Evolutionary conservation across 2,797 vertebrate genomes (phyloP), one percentile per base, ranked within the genome.

Genomic region (Corythornis leucogaster): DNA sequence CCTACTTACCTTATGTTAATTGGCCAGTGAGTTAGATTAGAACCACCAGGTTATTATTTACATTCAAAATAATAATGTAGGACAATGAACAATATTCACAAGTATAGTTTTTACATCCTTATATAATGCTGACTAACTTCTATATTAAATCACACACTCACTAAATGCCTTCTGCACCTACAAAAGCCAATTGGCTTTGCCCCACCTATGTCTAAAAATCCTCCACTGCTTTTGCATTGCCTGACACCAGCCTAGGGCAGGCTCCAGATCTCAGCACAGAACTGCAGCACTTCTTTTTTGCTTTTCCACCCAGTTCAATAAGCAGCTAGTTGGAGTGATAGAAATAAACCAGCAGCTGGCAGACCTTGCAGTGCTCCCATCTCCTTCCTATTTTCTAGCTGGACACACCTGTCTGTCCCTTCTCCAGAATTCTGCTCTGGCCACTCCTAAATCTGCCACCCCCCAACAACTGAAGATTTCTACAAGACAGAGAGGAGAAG

Each of bases 341-440:
- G 64, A 81, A 91, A 85, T 76, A 73, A 79, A 87, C 68, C 66
- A 59, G 88, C 67, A 84, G 70, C 89, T 92, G 73, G 30, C 90
- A 94, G 42, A 18, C 64, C 8, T 7, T 21, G 43, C 76, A 35
- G 51, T 9, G 46, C 15, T 63, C 77, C 62, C 69, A 1, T 30
- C 54, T 68, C 50, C 46, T 76, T 8, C 4, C 0, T 4, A 0
- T 67, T 91, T 87, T 20, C 85, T 77, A 76, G 45, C 53, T 31
- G 40, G 26, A 22, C 18, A 42, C 53, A 9, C 40, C 19, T 61
- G 30, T 24, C 76, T 38, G 8, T 9, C 67, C 66, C 50, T 13
- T 0, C 12, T 13, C 43, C 85, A 46, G 13, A 75, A 30, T 16
- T 19, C 63, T 38, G 11, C 78, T 67, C 84, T 6, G 66, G 76